phyloP scores from a whole-genome alignment of 2,113 vertebrate genomes.

The Etheostoma cragini region DNA sequence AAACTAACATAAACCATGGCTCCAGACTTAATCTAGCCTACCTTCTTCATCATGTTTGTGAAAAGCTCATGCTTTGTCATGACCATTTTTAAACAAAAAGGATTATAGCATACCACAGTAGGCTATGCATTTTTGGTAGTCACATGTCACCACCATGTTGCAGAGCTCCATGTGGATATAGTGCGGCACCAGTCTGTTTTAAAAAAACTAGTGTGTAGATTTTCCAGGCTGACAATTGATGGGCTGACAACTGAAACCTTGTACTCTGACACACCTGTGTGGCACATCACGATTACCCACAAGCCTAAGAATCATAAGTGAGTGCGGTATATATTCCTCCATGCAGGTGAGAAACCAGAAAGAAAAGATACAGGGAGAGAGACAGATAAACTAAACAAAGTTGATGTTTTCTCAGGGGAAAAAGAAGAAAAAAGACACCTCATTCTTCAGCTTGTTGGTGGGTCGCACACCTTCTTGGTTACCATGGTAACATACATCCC shows the following conservation, averaged over 20 bases:
- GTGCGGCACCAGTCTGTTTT: background rate
- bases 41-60: background rate
- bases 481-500: constrained; percentile 74
- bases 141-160: background rate
- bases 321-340: background rate
- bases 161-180: constrained; percentile 2
- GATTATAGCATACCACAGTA: background rate
- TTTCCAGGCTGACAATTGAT: constrained; percentile 35
- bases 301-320: constrained; percentile 8
- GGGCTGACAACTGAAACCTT: constrained; percentile 17
- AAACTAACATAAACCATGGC: background rate
- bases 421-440: constrained; percentile 35
- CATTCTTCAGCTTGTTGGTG: constrained; percentile 59
- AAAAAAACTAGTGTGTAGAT: constrained; percentile 30
- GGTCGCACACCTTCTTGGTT: constrained; percentile 68
- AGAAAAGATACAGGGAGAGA: constrained; percentile 9
- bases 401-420: constrained; percentile 46
- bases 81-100: background rate
- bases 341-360: background rate
- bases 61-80: background rate
- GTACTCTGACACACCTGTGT: constrained; percentile 54
- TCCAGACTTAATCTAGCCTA: background rate
- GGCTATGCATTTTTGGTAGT: background rate
- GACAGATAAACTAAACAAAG: constrained; percentile 46
- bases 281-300: constrained; percentile 47